These are phyloP conservation scores for Anthrax anthrax DNA, from an alignment of 2,888 invertebrate species.

Conservation along the genomic window DNA sequence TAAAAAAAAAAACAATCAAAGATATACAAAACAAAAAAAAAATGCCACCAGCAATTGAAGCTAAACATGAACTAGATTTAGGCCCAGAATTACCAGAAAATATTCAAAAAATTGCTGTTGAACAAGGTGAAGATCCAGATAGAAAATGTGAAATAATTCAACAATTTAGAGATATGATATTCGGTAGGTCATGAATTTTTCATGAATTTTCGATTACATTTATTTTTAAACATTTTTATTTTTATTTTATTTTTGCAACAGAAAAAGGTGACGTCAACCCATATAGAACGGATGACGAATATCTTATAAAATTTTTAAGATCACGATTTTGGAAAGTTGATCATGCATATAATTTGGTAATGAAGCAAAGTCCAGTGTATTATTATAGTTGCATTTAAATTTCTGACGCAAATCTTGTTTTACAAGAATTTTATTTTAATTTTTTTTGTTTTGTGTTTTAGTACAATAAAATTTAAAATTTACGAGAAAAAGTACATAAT, in stretches of 20 bases:
- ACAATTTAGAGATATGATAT: constrained; percentile 59
- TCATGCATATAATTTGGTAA: constrained; percentile 60
- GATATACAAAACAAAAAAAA: too few relatives aligned
- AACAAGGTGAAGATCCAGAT: constrained; percentile 55
- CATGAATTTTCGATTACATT: too few relatives aligned
- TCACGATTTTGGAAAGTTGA: constrained; percentile 57
- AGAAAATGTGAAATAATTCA: constrained; percentile 50
- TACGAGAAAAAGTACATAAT: too few relatives aligned
- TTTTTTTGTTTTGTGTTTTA: too few relatives aligned
- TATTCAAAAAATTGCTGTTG: constrained; percentile 47
- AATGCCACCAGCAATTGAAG: constrained; percentile 13
- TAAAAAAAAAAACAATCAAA: too few relatives aligned
- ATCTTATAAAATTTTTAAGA: constrained; percentile 57
- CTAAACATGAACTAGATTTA: constrained; percentile 42
- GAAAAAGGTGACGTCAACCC: constrained; percentile 62
- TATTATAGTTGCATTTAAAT: too few relatives aligned
- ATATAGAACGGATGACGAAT: constrained; percentile 61
- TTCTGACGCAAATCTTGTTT: too few relatives aligned
- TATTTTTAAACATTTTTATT: not conserved
- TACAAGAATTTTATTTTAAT: too few relatives aligned
- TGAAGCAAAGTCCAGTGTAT: too few relatives aligned
- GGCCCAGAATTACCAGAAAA: constrained; percentile 48
- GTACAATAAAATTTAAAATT: too few relatives aligned
- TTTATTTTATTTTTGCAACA: constrained; percentile 30
- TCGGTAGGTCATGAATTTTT: constrained; percentile 38